Conservation (phyloP, 2,888 invertebrate species). For the Syrphus vitripennis region DNA sequence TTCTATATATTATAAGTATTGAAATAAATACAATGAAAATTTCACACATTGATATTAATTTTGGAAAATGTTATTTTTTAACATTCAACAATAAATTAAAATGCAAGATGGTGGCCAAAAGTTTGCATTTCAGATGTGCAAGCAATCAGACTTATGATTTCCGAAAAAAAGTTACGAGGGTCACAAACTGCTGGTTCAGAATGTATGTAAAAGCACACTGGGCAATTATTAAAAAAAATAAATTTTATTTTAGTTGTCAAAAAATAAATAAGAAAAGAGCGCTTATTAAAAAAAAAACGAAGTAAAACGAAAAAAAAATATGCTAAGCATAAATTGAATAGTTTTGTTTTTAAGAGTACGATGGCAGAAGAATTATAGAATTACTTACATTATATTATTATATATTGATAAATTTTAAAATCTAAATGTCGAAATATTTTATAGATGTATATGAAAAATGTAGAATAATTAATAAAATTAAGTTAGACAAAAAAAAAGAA, state of each 20-base stretch:
- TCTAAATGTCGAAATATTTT: conserved; percentile 66
- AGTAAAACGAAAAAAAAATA: neutral
- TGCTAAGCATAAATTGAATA: conserved; percentile 12
- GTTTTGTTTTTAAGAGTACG: neutral
- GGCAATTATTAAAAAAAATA: neutral
- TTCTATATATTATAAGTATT: no score
- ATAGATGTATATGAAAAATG: conserved; percentile 14
- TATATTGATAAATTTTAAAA: conserved; percentile 1
- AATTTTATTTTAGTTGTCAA: conserved; percentile 9
- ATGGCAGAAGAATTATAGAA: neutral
- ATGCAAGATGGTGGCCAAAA: no score
- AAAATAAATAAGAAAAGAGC: neutral
- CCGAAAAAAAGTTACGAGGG: no score
- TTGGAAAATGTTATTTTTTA: no score
- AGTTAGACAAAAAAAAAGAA: neutral
- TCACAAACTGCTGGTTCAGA: no score
- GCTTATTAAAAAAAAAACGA: neutral
- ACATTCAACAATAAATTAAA: no score
- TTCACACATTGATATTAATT: no score
- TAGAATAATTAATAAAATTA: conserved; percentile 24
- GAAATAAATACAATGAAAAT: no score
- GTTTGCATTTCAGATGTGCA: no score
- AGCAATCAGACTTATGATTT: no score
- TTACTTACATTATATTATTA: neutral
- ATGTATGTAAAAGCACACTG: no score